Evolutionary conservation across 2,113 vertebrate genomes (phyloP).

Genomic region (Mobula birostris): DNA sequence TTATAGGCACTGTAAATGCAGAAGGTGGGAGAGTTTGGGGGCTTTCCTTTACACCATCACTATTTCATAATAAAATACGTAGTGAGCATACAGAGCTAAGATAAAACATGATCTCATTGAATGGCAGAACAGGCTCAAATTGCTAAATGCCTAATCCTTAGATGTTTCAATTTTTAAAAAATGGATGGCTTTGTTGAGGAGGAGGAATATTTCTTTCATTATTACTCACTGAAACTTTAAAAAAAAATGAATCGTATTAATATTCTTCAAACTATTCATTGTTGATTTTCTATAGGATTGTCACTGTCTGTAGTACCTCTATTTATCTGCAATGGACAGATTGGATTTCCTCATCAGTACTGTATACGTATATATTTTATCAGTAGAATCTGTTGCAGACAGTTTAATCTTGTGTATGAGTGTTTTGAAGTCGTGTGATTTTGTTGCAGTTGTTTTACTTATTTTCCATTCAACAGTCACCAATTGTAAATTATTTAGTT

Average conservation of each 20-base stretch:
- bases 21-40: too few relatives aligned
- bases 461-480: not conserved
- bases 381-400: not conserved
- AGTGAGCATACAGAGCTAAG: too few relatives aligned
- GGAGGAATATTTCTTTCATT: not conserved
- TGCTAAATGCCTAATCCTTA: too few relatives aligned
- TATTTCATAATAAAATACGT: too few relatives aligned
- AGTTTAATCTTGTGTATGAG: not conserved
- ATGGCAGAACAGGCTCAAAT: too few relatives aligned
- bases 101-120: too few relatives aligned
- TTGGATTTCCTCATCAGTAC: not conserved
- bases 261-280: not conserved
- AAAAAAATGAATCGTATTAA: not conserved
- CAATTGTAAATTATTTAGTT: not conserved
- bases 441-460: too few relatives aligned
- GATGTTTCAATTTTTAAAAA: not conserved
- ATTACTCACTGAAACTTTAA: not conserved
- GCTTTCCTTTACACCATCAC: too few relatives aligned
- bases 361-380: too few relatives aligned
- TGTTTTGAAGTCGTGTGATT: not conserved
- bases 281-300: not conserved
- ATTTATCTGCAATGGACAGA: not conserved
- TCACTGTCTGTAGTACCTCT: not conserved
- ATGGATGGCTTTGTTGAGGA: not conserved
- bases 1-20: too few relatives aligned